Evolutionary conservation across 2,888 invertebrate genomes (phyloP), one percentile per base, ranked within the genome.

Genomic region (Macrophya annulata): DNA sequence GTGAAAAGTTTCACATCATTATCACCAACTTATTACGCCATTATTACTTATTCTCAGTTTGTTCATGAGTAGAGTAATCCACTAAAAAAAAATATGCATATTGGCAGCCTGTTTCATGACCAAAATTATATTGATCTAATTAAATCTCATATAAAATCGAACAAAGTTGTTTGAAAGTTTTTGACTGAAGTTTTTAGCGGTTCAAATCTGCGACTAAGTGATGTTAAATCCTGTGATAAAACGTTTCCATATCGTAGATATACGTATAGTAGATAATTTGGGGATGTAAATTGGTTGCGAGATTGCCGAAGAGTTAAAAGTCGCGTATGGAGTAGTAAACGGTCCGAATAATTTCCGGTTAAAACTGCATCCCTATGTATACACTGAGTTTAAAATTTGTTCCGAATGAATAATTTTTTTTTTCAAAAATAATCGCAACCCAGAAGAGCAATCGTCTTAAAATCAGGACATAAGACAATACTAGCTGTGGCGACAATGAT

Each of bases 291-390:
- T 68, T 37, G 68, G 68, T 8, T 37, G 37, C 12, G 31, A 37
- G 55, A 68, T 68, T 68, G 68, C 68, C 1, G 68, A 68, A 37
- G 68, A 68, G 68, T 37, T 68, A 12, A 74, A 45, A 45, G 9
- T 74, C 21, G 74, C 74, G 12, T 40, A 74, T 74, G 43, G 45
- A 10, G 74, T 3, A 31, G 31, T 17, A 45, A 43, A 17, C 31
- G 55, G 55, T 55, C 77, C 15, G 37, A 77, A 21, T 55, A 77
- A 77, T 77, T 77, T 77, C 77, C 77, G 77, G 77, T 6, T 15
- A 55, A 77, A 77, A 77, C 17, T 51, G 51, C 12, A 51, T 12
- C 37, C 77, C 21, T 45, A 25, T 10, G 9, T 25, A 25, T 17
- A 4, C 12, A 45, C 1, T 21, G 12, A 2, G 10, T 8, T 25